These are phyloP conservation scores for Galerucella nymphaeae DNA, from an alignment of 2,888 invertebrate genomes.

Conservation along the genomic window DNA sequence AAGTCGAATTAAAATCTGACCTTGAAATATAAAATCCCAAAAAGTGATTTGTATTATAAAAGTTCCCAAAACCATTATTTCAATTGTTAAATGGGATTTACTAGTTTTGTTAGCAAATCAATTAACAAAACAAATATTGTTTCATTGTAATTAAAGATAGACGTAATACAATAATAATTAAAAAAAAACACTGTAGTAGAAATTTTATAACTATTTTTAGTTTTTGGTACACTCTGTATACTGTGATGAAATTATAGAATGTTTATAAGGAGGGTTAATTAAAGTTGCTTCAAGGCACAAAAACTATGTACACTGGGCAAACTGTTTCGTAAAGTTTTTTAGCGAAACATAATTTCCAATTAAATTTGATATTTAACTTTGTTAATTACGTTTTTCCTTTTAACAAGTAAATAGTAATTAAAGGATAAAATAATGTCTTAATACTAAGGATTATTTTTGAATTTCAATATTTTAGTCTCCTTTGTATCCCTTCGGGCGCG, in stretches of 20 bases:
- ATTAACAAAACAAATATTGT: background rate
- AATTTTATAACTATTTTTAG: too few relatives aligned
- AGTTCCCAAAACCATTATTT: background rate
- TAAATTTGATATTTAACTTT: too few relatives aligned
- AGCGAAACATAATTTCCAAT: too few relatives aligned
- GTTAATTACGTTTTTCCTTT: too few relatives aligned
- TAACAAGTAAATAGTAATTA: too few relatives aligned
- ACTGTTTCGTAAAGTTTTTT: too few relatives aligned
- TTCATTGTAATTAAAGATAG: background rate
- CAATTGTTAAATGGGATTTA: background rate
- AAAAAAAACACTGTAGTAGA: background rate
- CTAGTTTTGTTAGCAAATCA: background rate
- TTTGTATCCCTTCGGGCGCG: background rate
- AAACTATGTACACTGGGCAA: too few relatives aligned
- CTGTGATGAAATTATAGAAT: too few relatives aligned
- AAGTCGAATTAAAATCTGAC: background rate
- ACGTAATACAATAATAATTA: background rate
- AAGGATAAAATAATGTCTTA: background rate
- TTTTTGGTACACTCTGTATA: too few relatives aligned
- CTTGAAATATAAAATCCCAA: background rate
- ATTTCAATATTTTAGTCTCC: background rate
- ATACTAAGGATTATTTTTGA: background rate
- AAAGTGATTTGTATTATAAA: background rate
- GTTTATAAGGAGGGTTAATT: too few relatives aligned
- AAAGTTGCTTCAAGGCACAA: too few relatives aligned